phyloP scores from a whole-genome alignment of 2,113 vertebrate genomes.

The Paradoxurus hermaphroditus region DNA sequence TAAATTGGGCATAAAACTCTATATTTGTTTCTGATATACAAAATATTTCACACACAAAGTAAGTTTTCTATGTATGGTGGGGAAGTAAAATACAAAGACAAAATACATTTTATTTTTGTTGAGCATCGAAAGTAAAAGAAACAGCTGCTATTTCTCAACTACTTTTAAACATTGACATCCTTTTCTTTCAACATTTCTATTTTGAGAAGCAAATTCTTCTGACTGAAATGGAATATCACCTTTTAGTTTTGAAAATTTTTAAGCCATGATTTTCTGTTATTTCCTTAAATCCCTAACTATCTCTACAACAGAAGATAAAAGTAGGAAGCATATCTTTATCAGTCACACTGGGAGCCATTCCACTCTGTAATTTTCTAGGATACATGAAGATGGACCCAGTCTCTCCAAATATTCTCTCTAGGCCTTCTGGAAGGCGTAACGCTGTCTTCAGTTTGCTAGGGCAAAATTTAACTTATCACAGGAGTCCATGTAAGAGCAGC shows the following conservation, averaged over 20 bases:
- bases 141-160: constrained; percentile 53
- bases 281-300: not conserved
- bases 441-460: not conserved
- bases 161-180: constrained; percentile 47
- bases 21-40: not conserved
- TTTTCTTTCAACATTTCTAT: constrained; percentile 62
- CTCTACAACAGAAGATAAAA: not conserved
- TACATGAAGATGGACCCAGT: not conserved
- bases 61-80: not conserved
- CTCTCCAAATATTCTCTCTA: not conserved
- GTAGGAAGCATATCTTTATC: not conserved
- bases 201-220: constrained; percentile 53
- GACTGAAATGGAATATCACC: not conserved
- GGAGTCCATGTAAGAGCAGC: not conserved
- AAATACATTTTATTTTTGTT: constrained; percentile 43
- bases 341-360: not conserved
- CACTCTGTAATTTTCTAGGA: not conserved
- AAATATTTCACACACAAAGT: not conserved
- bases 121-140: constrained; percentile 42
- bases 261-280: not conserved
- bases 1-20: not conserved
- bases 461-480: not conserved
- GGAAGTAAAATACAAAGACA: constrained; percentile 24
- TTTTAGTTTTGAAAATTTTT: not conserved
- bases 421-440: not conserved